Base-by-base conservation (phyloP, 2,113 vertebrate genomes). In the Campylorhamphus procurvoides region DNA sequence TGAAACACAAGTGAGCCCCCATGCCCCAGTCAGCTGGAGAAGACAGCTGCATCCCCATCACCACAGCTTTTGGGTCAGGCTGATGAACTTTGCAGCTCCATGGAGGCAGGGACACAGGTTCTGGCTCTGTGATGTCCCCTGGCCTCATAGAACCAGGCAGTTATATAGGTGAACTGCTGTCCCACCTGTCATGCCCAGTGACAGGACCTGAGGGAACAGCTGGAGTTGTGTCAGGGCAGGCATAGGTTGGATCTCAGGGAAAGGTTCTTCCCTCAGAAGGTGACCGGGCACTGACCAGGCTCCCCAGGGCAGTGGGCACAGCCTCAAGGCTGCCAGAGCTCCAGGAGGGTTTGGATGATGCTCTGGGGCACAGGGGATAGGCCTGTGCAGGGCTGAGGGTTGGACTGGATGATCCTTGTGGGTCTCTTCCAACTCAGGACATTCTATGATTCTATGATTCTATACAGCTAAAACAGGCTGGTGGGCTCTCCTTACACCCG, bases 231-330 rank as follows among this genome's bases (percentile, higher is more conserved):
- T 1, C 50, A 64, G 67, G 4, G 2, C 0, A 37, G 22, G 18
- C 0, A 22, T 1, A 13, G 42, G 44, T 0, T 46, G 52, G 52
- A 67, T 2, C 2, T 18, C 6, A 37, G 19, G 4, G 4, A 3
- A 39, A 59, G 18, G 18, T 3, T 59, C 27, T 52, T 59, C 15
- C 17, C 67, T 22, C 52, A 52, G 33, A 67, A 37, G 49, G 16
- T 56, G 49, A 17, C 23, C 42, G 56, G 56, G 68, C 44, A 44
- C 31, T 73, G 86, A 9, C 16, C 66, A 64, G 75, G 67, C 35
- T 88, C 17, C 42, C 35, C 86, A 59, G 39, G 53, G n/a, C 40
- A 52, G 37, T 60, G 60, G 77, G 18, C 60, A 50, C 18, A 0
- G 44, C 27, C 44, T 44, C 4, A 12, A 66, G 60, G 60, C 60